Evolutionary conservation across 2,888 invertebrate species (phyloP).

Genomic region (Parelbella ahira): DNA sequence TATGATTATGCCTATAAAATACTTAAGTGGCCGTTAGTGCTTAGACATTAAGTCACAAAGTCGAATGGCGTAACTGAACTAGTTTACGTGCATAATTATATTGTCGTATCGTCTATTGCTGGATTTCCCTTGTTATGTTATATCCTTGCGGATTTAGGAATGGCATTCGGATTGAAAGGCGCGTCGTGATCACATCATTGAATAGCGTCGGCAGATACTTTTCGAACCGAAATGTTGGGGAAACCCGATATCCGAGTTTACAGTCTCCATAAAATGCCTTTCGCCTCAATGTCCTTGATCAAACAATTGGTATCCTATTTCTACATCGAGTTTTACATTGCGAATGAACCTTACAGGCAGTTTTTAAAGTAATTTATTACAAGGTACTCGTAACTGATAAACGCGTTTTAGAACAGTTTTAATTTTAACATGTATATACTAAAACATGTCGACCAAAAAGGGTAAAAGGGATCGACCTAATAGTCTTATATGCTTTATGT

Average conservation of each 20-base stretch:
- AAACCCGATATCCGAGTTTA: slow-evolving; percentile 47
- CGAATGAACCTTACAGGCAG: too few species aligned
- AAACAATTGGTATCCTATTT: slow-evolving; percentile 27
- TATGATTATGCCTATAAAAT: too few species aligned
- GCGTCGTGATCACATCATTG: slow-evolving; percentile 60
- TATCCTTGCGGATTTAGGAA: slow-evolving; percentile 69
- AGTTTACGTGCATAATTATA: slow-evolving; percentile 41
- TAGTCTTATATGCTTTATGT: slow-evolving; percentile 1
- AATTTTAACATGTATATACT: not conserved
- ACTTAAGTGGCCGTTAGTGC: too few species aligned
- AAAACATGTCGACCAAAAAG: not conserved
- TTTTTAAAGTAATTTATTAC: too few species aligned
- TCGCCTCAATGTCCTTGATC: slow-evolving; percentile 31
- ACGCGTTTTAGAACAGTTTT: slow-evolving; percentile 1
- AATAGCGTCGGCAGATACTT: slow-evolving; percentile 49
- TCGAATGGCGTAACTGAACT: slow-evolving; percentile 34
- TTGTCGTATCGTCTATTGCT: slow-evolving; percentile 47
- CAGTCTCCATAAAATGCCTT: slow-evolving; percentile 27
- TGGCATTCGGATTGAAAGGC: slow-evolving; percentile 72
- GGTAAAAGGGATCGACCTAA: slow-evolving; percentile 9
- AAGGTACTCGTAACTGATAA: too few species aligned
- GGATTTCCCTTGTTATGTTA: slow-evolving; percentile 72
- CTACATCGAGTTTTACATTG: slow-evolving; percentile 8
- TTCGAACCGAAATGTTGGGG: slow-evolving; percentile 53
- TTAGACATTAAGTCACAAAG: too few species aligned